These are phyloP conservation scores for Cryptomyrus ogoouensis DNA, from an alignment of 2,113 vertebrate genomes.

Conservation along the genomic window DNA sequence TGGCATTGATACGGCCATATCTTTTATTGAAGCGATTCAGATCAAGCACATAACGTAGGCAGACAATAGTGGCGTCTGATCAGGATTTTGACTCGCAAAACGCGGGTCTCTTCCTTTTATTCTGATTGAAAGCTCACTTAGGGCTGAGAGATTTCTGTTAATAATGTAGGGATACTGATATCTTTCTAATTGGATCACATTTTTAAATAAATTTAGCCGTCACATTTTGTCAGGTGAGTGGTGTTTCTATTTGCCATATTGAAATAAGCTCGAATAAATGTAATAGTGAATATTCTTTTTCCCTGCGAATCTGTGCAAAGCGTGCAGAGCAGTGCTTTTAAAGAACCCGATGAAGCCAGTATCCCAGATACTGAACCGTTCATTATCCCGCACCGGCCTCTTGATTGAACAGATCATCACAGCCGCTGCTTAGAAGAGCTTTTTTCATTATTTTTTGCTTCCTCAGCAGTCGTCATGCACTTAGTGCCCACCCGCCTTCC, in stretches of 20 bases:
- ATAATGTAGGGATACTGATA: not conserved
- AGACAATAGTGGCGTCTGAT: not conserved
- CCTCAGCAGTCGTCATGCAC: not conserved
- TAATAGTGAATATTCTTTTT: not conserved
- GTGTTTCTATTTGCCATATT: not conserved
- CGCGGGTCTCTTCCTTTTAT: not conserved
- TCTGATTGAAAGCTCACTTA: not conserved
- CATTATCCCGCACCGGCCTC: not conserved
- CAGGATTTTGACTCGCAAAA: not conserved
- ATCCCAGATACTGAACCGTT: not conserved
- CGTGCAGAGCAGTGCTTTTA: not conserved
- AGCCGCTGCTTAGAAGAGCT: not conserved
- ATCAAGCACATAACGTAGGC: not conserved
- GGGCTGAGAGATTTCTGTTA: not conserved
- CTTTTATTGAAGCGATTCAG: not conserved
- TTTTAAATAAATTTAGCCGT: not conserved
- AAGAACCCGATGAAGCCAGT: not conserved
- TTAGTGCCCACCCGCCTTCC: not conserved
- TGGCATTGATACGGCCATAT: not conserved
- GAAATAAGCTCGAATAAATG: not conserved
- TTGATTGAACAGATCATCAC: not conserved
- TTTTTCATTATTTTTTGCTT: not conserved
- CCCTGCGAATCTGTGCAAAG: not conserved
- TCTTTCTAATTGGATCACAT: not conserved
- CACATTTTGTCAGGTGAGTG: not conserved